Conservation (phyloP, 2,888 invertebrate species). For the Calameuta filiformis region DNA sequence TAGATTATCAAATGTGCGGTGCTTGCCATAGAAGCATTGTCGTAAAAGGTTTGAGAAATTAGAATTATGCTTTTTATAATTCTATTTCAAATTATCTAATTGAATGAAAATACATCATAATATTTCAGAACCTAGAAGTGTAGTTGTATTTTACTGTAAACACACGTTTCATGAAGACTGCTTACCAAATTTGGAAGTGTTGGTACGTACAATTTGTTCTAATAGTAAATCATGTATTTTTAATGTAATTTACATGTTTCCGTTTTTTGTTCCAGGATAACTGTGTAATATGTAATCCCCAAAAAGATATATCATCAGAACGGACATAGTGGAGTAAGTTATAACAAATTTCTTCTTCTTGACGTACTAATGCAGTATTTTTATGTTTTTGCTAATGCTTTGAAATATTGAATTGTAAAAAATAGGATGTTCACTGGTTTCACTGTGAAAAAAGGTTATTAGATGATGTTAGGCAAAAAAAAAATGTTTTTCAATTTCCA, state of each 20-base stretch:
- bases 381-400: slow-evolving; percentile 33
- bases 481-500: neutral
- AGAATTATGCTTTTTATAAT: slow-evolving; percentile 8
- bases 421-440: slow-evolving; percentile 50
- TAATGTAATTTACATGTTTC: slow-evolving; percentile 16
- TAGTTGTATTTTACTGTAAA: slow-evolving; percentile 87
- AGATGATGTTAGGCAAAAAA: neutral
- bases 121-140: slow-evolving; percentile 75
- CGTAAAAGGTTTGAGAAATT: slow-evolving; percentile 70
- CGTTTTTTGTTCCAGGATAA: slow-evolving; percentile 64
- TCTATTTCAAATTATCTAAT: slow-evolving; percentile 16
- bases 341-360: slow-evolving; percentile 7
- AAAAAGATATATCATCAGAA: slow-evolving; percentile 43
- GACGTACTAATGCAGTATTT: neutral
- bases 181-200: slow-evolving; percentile 69
- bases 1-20: slow-evolving; percentile 82
- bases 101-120: too few relatives aligned
- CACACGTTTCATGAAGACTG: slow-evolving; percentile 92
- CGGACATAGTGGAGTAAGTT: slow-evolving; percentile 47
- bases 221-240: slow-evolving; percentile 10
- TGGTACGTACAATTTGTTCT: slow-evolving; percentile 42
- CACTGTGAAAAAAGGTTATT: slow-evolving; percentile 29
- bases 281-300: slow-evolving; percentile 70
- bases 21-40: slow-evolving; percentile 83
- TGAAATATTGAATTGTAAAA: slow-evolving; percentile 55